These are phyloP conservation scores for Poeciliopsis occidentalis DNA, from an alignment of 2,113 vertebrate species.

Conservation along the genomic window DNA sequence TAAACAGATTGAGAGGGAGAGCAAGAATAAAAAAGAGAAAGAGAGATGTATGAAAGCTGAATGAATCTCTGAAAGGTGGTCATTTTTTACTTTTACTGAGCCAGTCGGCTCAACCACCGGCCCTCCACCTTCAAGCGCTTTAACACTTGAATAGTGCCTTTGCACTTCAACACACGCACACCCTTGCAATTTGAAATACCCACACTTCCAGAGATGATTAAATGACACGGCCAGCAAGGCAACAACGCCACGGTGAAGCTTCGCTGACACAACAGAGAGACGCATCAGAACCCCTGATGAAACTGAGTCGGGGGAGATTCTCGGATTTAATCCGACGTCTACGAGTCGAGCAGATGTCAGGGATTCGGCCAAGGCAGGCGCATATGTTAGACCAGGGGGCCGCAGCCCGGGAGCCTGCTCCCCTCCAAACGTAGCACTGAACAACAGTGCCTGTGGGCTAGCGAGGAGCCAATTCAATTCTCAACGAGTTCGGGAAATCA, in stretches of 20 bases:
- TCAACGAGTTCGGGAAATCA: constrained; percentile 2
- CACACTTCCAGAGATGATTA: constrained; percentile 51
- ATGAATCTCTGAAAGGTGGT: constrained; percentile 58
- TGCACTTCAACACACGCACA: constrained; percentile 10
- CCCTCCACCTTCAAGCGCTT: constrained; percentile 16
- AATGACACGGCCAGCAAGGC: constrained; percentile 58
- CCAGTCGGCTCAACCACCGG: constrained; percentile 6
- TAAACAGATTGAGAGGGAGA: constrained; percentile 55
- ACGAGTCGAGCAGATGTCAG: constrained; percentile 63
- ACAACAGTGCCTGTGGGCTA: constrained; percentile 12
- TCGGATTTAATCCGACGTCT: constrained; percentile 53
- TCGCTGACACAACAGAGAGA: constrained; percentile 30
- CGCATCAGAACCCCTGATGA: constrained; percentile 57
- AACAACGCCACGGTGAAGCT: constrained; percentile 33
- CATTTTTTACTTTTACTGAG: constrained; percentile 30
- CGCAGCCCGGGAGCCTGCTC: constrained; percentile 15
- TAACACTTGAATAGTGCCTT: constrained; percentile 50
- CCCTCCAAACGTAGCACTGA: constrained; percentile 30
- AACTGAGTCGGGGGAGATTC: constrained; percentile 44
- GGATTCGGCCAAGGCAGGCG: constrained; percentile 49
- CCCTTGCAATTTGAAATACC: background rate
- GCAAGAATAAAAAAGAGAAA: background rate
- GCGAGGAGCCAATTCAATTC: constrained; percentile 18
- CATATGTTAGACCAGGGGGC: constrained; percentile 2
- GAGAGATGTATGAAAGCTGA: constrained; percentile 46